Evolutionary conservation across 2,113 vertebrate species (phyloP).

Genomic region (Leucoraja erinaceus): DNA sequence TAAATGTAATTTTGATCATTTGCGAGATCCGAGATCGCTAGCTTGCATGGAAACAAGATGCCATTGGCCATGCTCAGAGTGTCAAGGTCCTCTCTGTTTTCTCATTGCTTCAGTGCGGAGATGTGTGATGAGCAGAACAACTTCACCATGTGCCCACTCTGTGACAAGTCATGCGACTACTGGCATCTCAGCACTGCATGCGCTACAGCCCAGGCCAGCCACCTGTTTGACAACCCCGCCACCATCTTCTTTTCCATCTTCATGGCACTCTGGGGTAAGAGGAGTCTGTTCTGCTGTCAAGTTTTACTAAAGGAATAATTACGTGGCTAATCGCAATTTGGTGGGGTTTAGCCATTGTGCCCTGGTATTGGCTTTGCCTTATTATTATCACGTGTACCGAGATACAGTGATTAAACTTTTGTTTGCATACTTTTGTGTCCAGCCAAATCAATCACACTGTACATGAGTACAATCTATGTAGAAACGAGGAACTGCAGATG

Average conservation of each 20-base stretch:
- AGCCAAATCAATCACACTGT: too few species aligned
- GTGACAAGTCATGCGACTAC: constrained; percentile 85
- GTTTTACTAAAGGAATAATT: background rate
- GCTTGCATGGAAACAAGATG: background rate
- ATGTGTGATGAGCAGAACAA: constrained; percentile 81
- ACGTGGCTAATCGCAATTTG: background rate
- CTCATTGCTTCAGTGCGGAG: constrained; percentile 66
- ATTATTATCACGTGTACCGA: too few species aligned
- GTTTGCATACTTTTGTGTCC: too few species aligned
- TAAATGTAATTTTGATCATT: background rate
- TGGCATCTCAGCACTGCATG: constrained; percentile 93
- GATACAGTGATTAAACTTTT: too few species aligned
- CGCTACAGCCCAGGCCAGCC: constrained; percentile 78
- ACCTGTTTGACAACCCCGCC: constrained; percentile 94
- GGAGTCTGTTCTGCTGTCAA: background rate
- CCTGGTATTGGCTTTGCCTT: too few species aligned
- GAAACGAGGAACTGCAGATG: too few species aligned
- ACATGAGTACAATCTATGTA: too few species aligned
- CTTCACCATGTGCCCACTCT: constrained; percentile 97
- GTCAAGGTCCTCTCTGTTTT: background rate
- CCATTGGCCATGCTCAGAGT: too few species aligned
- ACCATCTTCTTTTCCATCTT: constrained; percentile 94
- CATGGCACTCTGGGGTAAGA: constrained; percentile 96
- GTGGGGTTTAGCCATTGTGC: too few species aligned
- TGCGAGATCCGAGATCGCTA: background rate